These are phyloP conservation scores for Sinopyrophorus schimmeli DNA, from an alignment of 2,888 invertebrate species.

Conservation along the genomic window DNA sequence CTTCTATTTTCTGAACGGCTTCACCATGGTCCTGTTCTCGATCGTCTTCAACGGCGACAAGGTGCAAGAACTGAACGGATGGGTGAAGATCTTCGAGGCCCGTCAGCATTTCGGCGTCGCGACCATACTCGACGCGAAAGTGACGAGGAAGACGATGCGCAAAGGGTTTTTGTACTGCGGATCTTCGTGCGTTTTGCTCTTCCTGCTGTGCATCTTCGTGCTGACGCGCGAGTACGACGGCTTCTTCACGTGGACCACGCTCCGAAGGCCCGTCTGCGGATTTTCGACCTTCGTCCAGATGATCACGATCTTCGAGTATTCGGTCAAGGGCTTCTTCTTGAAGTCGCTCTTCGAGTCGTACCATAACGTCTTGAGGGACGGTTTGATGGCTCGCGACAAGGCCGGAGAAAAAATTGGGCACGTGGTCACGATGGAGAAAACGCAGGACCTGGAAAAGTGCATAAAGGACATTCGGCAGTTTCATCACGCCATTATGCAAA, in stretches of 20 bases:
- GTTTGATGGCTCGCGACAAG: neutral
- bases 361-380: neutral
- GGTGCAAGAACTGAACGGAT: slow-evolving; percentile 26
- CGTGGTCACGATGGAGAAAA: neutral
- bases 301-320: slow-evolving; percentile 11
- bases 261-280: slow-evolving; percentile 8
- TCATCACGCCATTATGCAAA: slow-evolving; percentile 25
- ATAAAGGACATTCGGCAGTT: slow-evolving; percentile 25
- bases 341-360: slow-evolving; percentile 3
- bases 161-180: slow-evolving; percentile 1
- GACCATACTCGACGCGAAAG: slow-evolving; percentile 15
- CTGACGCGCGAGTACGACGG: slow-evolving; percentile 6
- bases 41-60: slow-evolving; percentile 12
- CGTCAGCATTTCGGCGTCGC: slow-evolving; percentile 20
- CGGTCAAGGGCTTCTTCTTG: slow-evolving; percentile 4
- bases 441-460: slow-evolving; percentile 7
- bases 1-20: slow-evolving; percentile 22
- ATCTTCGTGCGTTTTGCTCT: slow-evolving; percentile 1
- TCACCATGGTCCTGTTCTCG: slow-evolving; percentile 10
- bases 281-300: slow-evolving; percentile 14
- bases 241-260: slow-evolving; percentile 4
- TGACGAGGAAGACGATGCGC: slow-evolving; percentile 1
- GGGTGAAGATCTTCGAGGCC: slow-evolving; percentile 21
- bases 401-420: neutral
- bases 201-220: slow-evolving; percentile 5